phyloP scores from a whole-genome alignment of 1,140 invertebrate species.

The Aphidius ervi region DNA sequence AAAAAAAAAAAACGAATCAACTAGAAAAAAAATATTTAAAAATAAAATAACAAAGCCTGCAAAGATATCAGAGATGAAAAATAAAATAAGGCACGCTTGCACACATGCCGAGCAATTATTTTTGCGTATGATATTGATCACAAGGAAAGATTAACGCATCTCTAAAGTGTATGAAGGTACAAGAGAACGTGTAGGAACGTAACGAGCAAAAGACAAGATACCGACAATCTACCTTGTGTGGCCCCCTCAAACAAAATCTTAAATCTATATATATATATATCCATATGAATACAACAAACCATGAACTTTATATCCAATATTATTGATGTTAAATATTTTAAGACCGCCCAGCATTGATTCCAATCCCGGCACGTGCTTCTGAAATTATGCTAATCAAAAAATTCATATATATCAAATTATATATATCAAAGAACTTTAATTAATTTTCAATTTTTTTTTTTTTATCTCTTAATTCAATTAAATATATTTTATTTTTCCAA shows the following conservation, averaged over 20 bases:
- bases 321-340: neutral
- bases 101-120: slow-evolving; percentile 40
- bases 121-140: slow-evolving; percentile 43
- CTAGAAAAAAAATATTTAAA: neutral
- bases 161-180: slow-evolving; percentile 14
- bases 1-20: neutral
- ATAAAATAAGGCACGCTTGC: slow-evolving; percentile 16
- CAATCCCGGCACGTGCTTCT: slow-evolving; percentile 5
- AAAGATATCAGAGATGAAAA: slow-evolving; percentile 16
- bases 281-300: too few relatives aligned
- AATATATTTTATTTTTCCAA: too few relatives aligned
- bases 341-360: slow-evolving; percentile 6
- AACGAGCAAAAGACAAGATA: slow-evolving; percentile 22
- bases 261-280: neutral
- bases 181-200: slow-evolving; percentile 25
- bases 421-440: too few relatives aligned
- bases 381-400: too few relatives aligned
- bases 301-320: neutral
- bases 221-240: too few relatives aligned
- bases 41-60: neutral
- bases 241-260: neutral
- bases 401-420: too few relatives aligned
- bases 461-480: too few relatives aligned
- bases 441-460: too few relatives aligned
- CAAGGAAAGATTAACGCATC: slow-evolving; percentile 34